phyloP scores from a whole-genome alignment of 2,888 invertebrate genomes.

The Pocota personata region DNA sequence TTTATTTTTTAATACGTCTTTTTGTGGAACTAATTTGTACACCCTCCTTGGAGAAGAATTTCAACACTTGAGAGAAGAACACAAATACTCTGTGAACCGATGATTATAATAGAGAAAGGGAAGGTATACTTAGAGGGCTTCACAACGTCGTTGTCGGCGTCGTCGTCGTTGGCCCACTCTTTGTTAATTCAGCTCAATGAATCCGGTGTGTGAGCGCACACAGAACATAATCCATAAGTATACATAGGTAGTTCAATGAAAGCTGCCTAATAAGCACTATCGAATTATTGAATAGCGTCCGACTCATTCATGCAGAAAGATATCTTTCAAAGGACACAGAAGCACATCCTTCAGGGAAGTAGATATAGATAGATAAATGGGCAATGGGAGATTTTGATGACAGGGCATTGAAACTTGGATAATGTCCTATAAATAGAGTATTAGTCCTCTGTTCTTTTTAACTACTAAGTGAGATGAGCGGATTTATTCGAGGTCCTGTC shows the following conservation, averaged over 20 bases:
- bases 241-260: constrained; percentile 45
- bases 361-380: neutral
- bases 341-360: neutral
- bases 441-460: neutral
- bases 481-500: neutral
- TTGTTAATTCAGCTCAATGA: constrained; percentile 38
- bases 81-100: neutral
- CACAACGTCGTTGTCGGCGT: neutral
- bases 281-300: constrained; percentile 40
- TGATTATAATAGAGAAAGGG: neutral
- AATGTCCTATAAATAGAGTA: constrained; percentile 28
- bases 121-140: neutral
- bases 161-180: neutral
- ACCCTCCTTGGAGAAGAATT: neutral
- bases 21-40: constrained; percentile 42
- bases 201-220: neutral
- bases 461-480: constrained; percentile 16
- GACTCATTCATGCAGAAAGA: constrained; percentile 31
- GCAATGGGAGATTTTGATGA: neutral
- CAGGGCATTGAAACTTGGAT: constrained; percentile 7
- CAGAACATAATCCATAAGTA: constrained; percentile 43
- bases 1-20: neutral
- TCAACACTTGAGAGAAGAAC: neutral
- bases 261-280: constrained; percentile 57
- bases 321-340: constrained; percentile 24